phyloP scores from a whole-genome alignment of 2,113 vertebrate species.

The Archocentrus centrarchus region DNA sequence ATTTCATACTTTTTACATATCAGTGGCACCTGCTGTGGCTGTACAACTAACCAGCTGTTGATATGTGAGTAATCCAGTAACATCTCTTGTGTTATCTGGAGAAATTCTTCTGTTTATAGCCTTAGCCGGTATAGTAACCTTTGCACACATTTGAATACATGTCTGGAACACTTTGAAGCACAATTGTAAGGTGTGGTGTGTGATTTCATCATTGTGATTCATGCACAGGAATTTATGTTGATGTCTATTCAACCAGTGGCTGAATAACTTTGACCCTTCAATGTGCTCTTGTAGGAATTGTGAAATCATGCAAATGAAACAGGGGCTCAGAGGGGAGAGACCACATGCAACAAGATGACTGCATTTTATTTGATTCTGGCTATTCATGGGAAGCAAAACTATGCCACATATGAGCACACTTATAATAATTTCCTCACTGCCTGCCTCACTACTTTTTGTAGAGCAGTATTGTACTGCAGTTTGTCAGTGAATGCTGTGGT shows the following conservation, averaged over 20 bases:
- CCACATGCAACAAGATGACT: background rate
- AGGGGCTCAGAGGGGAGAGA: background rate
- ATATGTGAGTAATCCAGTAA: background rate
- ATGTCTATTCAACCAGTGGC: too few relatives aligned
- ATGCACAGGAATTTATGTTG: too few relatives aligned
- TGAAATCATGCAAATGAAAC: too few relatives aligned
- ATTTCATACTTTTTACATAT: background rate
- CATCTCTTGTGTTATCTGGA: background rate
- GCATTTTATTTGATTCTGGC: background rate
- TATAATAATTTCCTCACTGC: background rate
- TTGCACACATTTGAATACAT: too few relatives aligned
- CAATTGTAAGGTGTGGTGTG: too few relatives aligned
- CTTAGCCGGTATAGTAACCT: background rate
- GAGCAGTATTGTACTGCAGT: constrained; percentile 25
- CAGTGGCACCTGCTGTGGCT: background rate
- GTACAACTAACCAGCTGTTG: fast-evolving
- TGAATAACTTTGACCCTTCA: too few relatives aligned
- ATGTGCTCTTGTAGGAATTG: too few relatives aligned
- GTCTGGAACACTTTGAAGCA: background rate
- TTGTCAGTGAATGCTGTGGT: background rate
- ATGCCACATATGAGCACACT: background rate
- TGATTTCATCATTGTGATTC: too few relatives aligned
- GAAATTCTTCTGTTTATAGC: background rate
- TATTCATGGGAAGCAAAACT: background rate
- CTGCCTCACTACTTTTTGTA: background rate